A percentile compares a stretch with the other conserved stretches of the same genome.
phyloP scores from a whole-genome alignment of 2,888 invertebrate genomes.

The Agapetus fuscipes region DNA sequence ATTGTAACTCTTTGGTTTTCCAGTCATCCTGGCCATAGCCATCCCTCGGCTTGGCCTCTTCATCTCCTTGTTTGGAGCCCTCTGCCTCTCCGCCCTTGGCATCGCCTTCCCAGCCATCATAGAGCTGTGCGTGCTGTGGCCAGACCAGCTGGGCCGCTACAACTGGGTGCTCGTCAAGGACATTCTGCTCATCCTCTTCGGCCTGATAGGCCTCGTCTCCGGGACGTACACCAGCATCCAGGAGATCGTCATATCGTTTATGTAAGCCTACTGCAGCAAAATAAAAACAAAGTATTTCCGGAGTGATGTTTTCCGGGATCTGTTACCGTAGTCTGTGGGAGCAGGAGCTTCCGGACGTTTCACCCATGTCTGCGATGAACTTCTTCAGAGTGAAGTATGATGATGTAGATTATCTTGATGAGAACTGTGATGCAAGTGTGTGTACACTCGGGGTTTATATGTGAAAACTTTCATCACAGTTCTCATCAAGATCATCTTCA shows the following conservation, averaged over 20 bases:
- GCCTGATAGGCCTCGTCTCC: conserved; percentile 51
- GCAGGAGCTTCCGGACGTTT: no score
- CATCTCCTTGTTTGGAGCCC: conserved; percentile 66
- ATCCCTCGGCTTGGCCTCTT: conserved; percentile 63
- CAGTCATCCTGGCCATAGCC: conserved; percentile 63
- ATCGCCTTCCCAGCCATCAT: conserved; percentile 67
- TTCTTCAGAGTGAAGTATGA: no score
- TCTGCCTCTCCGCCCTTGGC: conserved; percentile 62
- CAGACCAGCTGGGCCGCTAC: conserved; percentile 43
- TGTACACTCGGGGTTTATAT: no score
- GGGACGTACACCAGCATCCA: conserved; percentile 57
- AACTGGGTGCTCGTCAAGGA: conserved; percentile 43
- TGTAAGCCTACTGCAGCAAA: conserved; percentile 9
- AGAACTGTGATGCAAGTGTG: no score
- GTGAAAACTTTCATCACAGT: no score
- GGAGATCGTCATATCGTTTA: conserved; percentile 41
- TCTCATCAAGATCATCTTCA: no score
- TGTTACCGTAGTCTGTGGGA: no score
- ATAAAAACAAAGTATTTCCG: no score
- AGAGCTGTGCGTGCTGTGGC: conserved; percentile 63
- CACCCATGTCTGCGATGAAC: no score
- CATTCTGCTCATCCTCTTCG: conserved; percentile 46
- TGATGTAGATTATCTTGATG: no score
- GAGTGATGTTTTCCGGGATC: no score
- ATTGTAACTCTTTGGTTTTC: conserved; percentile 29